Conservation (phyloP, 2,113 vertebrate genomes). For the Donacobius atricapilla region DNA sequence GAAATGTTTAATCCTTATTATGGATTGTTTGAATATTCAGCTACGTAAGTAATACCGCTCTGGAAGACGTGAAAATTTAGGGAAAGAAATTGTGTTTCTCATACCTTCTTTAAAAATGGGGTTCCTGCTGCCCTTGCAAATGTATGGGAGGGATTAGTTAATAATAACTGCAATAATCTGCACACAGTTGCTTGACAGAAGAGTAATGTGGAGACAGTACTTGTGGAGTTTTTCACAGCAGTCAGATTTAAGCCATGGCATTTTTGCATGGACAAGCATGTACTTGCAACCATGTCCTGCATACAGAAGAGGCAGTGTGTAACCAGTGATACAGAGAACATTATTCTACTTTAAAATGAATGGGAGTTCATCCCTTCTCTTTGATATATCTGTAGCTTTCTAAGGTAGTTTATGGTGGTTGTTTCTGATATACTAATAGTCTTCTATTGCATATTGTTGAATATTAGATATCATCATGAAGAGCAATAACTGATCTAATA, state of each 20-base stretch:
- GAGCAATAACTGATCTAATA: background rate
- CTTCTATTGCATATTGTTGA: background rate
- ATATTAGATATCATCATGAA: background rate
- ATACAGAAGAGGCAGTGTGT: background rate
- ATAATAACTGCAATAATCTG: background rate
- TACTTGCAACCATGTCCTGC: background rate
- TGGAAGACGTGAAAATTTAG: background rate
- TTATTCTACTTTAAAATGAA: background rate
- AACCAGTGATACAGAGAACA: background rate
- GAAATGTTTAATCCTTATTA: conserved; percentile 99
- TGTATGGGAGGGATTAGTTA: background rate
- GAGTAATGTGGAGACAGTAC: background rate
- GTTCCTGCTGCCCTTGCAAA: background rate
- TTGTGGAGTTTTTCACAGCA: background rate
- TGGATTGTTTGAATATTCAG: conserved; percentile 97
- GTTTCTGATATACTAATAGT: background rate
- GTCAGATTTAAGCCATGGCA: background rate
- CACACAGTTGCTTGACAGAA: background rate
- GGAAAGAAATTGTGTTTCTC: background rate
- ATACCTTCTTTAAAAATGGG: background rate
- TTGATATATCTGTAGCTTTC: background rate
- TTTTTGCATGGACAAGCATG: background rate
- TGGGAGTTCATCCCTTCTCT: background rate
- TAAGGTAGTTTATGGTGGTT: background rate
- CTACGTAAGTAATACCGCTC: conserved; percentile 83